Evolutionary conservation across 2,888 invertebrate genomes (phyloP).

Genomic region (Diaprepes abbreviatus): DNA sequence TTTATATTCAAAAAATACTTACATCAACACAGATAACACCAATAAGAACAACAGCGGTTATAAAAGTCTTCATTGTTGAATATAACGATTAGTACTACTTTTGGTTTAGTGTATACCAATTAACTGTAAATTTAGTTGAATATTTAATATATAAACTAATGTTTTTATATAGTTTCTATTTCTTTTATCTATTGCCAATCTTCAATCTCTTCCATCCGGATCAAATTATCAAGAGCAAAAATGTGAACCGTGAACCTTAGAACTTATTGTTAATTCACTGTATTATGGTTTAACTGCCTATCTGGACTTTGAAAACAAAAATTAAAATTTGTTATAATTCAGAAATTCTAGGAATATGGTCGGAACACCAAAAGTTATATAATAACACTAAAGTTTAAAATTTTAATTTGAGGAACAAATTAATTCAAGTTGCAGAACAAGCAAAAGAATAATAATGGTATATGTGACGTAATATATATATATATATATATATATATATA

Average conservation of each 20-base stretch:
- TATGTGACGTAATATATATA: no score
- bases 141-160: conserved; percentile 6
- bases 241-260: conserved; percentile 22
- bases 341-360: no score
- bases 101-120: neutral
- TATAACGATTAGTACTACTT: neutral
- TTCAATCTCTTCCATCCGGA: conserved; percentile 11
- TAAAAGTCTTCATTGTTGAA: conserved; percentile 28
- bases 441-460: no score
- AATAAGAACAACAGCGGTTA: conserved; percentile 19
- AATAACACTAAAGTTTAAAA: no score
- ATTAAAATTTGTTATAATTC: no score
- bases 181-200: neutral
- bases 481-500: no score
- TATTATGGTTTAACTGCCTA: no score
- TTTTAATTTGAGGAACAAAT: no score
- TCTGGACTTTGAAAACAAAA: no score
- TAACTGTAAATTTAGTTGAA: neutral
- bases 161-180: conserved; percentile 27
- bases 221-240: conserved; percentile 7
- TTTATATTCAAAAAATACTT: conserved; percentile 26
- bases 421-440: no score
- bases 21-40: conserved; percentile 27
- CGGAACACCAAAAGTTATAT: no score
- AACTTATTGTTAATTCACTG: neutral